A percentile compares a stretch with the other conserved stretches of the same genome.
These are phyloP conservation scores for Illadopsis cleaveri DNA, from an alignment of 2,113 vertebrate species.

Conservation along the genomic window DNA sequence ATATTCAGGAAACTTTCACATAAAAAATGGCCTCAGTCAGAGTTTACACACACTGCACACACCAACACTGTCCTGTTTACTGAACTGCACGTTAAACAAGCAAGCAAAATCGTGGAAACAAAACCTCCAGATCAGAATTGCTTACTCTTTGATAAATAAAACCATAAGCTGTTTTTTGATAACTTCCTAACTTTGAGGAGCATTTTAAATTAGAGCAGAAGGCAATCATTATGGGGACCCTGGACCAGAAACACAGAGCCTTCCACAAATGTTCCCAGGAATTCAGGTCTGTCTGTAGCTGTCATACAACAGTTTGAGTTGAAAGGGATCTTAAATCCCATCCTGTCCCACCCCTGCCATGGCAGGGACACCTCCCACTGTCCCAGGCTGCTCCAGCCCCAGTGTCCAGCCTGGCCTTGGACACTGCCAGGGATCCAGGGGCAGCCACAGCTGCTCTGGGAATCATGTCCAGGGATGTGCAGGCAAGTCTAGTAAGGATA, in stretches of 20 bases:
- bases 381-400: too few relatives aligned
- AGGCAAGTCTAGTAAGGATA: background rate
- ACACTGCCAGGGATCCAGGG: background rate
- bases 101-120: background rate
- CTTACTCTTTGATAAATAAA: background rate
- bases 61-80: background rate
- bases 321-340: background rate
- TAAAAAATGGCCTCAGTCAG: background rate
- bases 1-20: background rate
- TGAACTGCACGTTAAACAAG: background rate
- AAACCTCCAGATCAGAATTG: background rate
- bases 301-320: fast-evolving
- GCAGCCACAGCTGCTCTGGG: background rate
- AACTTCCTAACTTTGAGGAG: background rate
- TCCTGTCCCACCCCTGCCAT: background rate
- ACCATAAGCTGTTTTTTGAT: background rate
- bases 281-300: background rate
- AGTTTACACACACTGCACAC: fast-evolving
- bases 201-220: background rate
- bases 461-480: background rate
- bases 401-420: background rate
- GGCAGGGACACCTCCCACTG: background rate
- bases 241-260: background rate
- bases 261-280: background rate
- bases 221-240: background rate